Conservation (phyloP, 23 tunicate species). For the Ascidia mentula region DNA sequence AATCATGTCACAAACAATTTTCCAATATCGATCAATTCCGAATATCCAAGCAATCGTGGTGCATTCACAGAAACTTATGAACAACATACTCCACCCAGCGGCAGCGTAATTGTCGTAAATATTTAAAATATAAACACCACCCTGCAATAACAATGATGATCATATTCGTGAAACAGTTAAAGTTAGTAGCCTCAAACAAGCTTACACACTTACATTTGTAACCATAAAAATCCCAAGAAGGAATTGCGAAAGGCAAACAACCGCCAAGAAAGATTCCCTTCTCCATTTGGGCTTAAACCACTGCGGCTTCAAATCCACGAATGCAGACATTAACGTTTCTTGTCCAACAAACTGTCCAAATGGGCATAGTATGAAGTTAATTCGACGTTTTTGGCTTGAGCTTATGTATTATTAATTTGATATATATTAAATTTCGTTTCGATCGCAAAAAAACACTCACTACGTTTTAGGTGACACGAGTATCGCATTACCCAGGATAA, state of each 20-base stretch:
- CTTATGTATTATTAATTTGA: background rate
- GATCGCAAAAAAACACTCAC: background rate
- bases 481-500: background rate
- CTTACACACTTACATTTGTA: slow-evolving; percentile 52
- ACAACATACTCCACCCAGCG: slow-evolving; percentile 63
- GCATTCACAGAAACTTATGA: slow-evolving; percentile 66
- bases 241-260: slow-evolving; percentile 59
- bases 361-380: background rate
- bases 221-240: slow-evolving; percentile 66
- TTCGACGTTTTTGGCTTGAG: background rate
- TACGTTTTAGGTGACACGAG: background rate
- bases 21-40: slow-evolving; percentile 56
- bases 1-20: slow-evolving; percentile 56
- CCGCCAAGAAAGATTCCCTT: slow-evolving; percentile 48
- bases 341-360: slow-evolving; percentile 70
- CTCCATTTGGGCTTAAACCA: slow-evolving; percentile 70
- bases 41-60: slow-evolving; percentile 56
- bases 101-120: slow-evolving; percentile 76
- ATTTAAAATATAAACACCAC: slow-evolving; percentile 65
- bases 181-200: too few relatives aligned
- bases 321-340: slow-evolving; percentile 74
- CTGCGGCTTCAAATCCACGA: slow-evolving; percentile 62
- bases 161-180: too few relatives aligned
- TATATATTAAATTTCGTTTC: background rate
- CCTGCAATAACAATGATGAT: slow-evolving; percentile 35